A percentile compares a stretch with the other conserved stretches of the same genome.
Evolutionary conservation across 2,113 vertebrate species (phyloP).

Genomic region (Ameiurus melas): DNA sequence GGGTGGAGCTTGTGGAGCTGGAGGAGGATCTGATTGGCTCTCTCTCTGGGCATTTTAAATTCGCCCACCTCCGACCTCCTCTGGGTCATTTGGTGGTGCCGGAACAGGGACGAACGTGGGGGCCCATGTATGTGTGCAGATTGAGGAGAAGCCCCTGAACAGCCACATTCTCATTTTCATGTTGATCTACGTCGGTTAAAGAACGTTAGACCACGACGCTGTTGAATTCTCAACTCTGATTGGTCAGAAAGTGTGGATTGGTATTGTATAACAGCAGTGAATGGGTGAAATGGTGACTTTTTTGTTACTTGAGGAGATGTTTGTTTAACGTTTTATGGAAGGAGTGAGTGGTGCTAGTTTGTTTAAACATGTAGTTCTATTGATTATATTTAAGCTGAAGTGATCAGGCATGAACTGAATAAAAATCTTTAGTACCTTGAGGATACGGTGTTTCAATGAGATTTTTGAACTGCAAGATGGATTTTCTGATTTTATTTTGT

Average conservation of each 20-base stretch:
- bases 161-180: not conserved
- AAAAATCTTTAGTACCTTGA: not conserved
- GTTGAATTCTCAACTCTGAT: not conserved
- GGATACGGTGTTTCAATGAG: not conserved
- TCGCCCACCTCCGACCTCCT: conserved; percentile 64
- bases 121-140: conserved; percentile 91
- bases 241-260: not conserved
- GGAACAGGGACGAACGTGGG: conserved; percentile 81
- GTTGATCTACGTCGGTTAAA: not conserved
- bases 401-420: not conserved
- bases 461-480: not conserved
- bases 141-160: conserved; percentile 71
- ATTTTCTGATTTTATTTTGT: not conserved
- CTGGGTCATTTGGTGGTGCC: conserved; percentile 87
- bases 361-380: too few species aligned
- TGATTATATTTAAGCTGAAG: too few species aligned
- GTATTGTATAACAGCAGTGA: not conserved
- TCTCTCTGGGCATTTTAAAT: conserved; percentile 78
- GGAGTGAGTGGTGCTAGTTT: too few species aligned
- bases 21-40: conserved; percentile 70
- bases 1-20: conserved; percentile 77
- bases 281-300: not conserved
- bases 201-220: not conserved
- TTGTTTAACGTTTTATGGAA: not conserved
- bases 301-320: not conserved